Evolutionary conservation across 2,797 vertebrate species (phyloP).

Genomic region (Neosilurus hyrtlii): DNA sequence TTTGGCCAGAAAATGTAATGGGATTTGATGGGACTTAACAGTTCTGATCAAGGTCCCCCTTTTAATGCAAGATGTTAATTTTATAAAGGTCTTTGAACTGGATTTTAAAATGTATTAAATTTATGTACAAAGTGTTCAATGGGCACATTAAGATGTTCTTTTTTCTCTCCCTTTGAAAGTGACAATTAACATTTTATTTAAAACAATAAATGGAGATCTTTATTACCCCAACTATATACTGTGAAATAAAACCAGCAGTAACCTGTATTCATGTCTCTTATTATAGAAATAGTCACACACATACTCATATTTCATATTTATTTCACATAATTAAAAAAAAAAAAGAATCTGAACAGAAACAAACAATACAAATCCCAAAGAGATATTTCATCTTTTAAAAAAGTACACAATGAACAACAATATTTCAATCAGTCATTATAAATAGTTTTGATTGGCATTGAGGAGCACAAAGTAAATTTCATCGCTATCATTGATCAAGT

Average conservation of each 20-base stretch:
- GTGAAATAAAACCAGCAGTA: no score
- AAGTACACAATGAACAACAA: constrained; percentile 16
- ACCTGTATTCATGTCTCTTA: no score
- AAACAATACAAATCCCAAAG: constrained; percentile 4
- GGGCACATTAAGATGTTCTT: background rate
- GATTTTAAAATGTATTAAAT: background rate
- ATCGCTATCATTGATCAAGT: constrained; percentile 15
- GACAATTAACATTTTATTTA: background rate
- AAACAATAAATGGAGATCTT: no score
- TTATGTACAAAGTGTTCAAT: background rate
- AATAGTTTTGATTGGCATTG: constrained; percentile 25
- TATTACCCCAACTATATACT: no score
- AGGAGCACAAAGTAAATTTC: constrained; percentile 35
- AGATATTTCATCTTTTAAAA: constrained; percentile 42
- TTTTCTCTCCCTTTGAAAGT: background rate
- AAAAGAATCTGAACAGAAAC: background rate
- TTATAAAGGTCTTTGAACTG: background rate
- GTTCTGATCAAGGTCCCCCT: no score
- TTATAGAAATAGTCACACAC: background rate
- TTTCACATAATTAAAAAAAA: background rate
- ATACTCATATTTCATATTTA: background rate
- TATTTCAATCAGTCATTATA: constrained; percentile 33
- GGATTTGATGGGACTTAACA: background rate
- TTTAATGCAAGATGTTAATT: background rate
- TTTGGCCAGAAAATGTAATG: no score